Conservation (phyloP, 2,113 vertebrate genomes). For the Hyperoodon ampullatus region DNA sequence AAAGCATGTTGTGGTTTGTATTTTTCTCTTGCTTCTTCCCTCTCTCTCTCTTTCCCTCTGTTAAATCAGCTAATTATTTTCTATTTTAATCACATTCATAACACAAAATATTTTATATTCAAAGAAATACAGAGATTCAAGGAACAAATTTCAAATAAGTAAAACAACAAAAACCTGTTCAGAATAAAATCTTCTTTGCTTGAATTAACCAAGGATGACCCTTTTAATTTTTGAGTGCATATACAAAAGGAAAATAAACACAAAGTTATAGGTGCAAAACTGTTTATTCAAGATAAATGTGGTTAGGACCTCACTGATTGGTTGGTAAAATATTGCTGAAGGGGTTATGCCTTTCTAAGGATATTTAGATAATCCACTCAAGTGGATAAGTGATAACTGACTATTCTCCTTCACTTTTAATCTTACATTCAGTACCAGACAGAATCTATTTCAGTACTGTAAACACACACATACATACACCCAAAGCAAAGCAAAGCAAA, state of each 20-base stretch:
- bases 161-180: neutral
- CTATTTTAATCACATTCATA: conserved; percentile 15
- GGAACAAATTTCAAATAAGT: neutral
- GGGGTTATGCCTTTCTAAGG: neutral
- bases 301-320: neutral
- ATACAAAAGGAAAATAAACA: neutral
- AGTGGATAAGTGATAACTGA: neutral
- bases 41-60: neutral
- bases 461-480: neutral
- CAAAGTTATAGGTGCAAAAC: neutral
- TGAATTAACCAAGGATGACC: neutral
- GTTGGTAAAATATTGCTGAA: neutral
- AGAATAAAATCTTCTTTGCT: conserved; percentile 20
- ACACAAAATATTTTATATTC: neutral
- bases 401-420: neutral
- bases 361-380: neutral
- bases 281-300: neutral
- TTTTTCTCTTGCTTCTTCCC: neutral
- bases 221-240: neutral
- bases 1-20: neutral
- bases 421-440: neutral
- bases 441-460: neutral
- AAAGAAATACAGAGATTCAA: neutral
- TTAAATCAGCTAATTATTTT: conserved; percentile 21
- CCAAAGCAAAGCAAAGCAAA: neutral